Evolutionary conservation across 2,888 invertebrate genomes (phyloP).

Genomic region (Didymodactylos carnosus): DNA sequence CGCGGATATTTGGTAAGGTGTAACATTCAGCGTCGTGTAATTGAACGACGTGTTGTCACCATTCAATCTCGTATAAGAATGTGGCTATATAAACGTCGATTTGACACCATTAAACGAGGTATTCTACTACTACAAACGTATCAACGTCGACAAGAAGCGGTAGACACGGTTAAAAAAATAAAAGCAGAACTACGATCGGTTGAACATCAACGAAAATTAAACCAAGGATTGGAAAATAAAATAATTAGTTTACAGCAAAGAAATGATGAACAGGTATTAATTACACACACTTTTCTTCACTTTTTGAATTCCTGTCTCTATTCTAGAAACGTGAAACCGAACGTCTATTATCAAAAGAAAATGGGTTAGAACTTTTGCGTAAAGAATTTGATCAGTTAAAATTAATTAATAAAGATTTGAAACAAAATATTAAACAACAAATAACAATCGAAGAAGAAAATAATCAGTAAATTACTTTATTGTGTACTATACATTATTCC

Average conservation of each 20-base stretch:
- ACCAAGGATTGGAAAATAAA: constrained; percentile 88
- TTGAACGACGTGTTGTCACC: constrained; percentile 36
- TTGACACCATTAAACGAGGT: constrained; percentile 32
- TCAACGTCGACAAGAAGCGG: constrained; percentile 48
- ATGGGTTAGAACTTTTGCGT: neutral
- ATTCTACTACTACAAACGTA: constrained; percentile 52
- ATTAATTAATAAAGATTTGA: neutral
- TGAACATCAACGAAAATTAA: constrained; percentile 75
- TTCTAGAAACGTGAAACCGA: too few relatives aligned
- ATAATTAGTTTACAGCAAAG: constrained; percentile 84
- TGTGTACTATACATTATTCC: too few relatives aligned
- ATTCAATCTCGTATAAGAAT: constrained; percentile 63
- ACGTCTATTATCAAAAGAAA: too few relatives aligned
- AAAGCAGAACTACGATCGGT: constrained; percentile 81
- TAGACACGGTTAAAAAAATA: constrained; percentile 56
- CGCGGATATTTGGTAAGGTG: constrained; percentile 22
- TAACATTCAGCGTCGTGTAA: constrained; percentile 44
- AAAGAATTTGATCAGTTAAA: neutral
- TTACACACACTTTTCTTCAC: neutral
- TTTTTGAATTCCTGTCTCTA: too few relatives aligned
- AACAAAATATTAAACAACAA: neutral
- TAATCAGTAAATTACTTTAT: too few relatives aligned
- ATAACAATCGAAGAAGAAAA: neutral
- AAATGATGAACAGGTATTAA: constrained; percentile 1
- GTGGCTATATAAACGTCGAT: constrained; percentile 48